A percentile compares a stretch with the other conserved stretches of the same genome.
phyloP scores from a whole-genome alignment of 2,797 vertebrate species.

The Sebastes diploproa region DNA sequence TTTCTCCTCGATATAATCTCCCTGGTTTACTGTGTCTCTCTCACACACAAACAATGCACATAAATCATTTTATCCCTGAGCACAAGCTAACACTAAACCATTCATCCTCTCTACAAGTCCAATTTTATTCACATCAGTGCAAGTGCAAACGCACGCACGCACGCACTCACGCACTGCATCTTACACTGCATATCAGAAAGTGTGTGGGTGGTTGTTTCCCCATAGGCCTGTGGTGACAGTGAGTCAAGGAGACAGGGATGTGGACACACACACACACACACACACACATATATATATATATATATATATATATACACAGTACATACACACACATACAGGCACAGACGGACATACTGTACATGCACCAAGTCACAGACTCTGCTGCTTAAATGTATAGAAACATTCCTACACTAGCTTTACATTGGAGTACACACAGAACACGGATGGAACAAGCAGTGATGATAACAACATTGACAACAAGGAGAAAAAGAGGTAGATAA shows the following conservation, averaged over 20 bases:
- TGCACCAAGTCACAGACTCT: conserved; percentile 3
- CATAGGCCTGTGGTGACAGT: conserved; percentile 59
- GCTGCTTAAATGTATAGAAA: conserved; percentile 4
- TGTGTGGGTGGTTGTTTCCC: conserved; percentile 66
- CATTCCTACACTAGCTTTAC: not conserved
- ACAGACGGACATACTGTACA: conserved; percentile 31
- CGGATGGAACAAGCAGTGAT: not conserved
- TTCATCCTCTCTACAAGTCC: conserved; percentile 42
- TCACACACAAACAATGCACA: conserved; percentile 21
- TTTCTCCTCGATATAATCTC: conserved; percentile 7
- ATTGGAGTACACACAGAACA: not conserved
- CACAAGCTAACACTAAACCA: conserved; percentile 39
- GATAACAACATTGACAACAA: not conserved
- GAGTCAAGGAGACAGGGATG: conserved; percentile 60
- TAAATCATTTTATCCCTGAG: conserved; percentile 38
- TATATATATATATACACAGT: no score
- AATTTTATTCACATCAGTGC: conserved; percentile 44
- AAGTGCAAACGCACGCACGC: not conserved
- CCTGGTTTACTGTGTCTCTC: conserved; percentile 11
- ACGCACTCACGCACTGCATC: not conserved
- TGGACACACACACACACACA: conserved; percentile 10
- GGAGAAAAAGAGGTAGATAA: not conserved
- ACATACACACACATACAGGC: not conserved
- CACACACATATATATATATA: not conserved
- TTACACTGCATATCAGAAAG: conserved; percentile 37